phyloP scores from a whole-genome alignment of 2,888 invertebrate genomes.

The Glaucopsyche alexis region DNA sequence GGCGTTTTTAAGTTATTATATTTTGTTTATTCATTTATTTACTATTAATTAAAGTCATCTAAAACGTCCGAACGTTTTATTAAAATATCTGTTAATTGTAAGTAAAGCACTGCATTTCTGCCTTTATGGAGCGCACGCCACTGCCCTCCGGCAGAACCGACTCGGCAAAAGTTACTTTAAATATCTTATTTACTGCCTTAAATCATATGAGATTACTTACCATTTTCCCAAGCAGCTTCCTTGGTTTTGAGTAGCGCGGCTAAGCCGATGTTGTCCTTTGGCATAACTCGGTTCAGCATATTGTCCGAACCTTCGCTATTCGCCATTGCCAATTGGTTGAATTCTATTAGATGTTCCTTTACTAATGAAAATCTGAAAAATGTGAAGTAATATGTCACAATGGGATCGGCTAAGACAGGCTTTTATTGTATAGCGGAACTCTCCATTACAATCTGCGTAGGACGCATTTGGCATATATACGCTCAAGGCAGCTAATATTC shows the following conservation, averaged over 20 bases:
- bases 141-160: too few relatives aligned
- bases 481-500: not conserved
- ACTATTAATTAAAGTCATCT: too few relatives aligned
- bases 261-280: conserved; percentile 98
- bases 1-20: too few relatives aligned
- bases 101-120: too few relatives aligned
- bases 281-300: conserved; percentile 99
- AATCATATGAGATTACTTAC: conserved; percentile 66
- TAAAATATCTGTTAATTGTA: too few relatives aligned
- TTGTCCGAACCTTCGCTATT: conserved; percentile 99
- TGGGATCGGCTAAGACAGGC: not conserved
- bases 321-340: conserved; percentile 98
- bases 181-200: not conserved
- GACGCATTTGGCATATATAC: conserved; percentile 15
- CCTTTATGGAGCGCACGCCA: too few relatives aligned
- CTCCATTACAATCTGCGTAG: not conserved
- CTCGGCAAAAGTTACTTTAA: not conserved
- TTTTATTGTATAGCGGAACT: not conserved
- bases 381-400: not conserved
- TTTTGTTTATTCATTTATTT: too few relatives aligned
- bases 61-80: too few relatives aligned
- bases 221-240: conserved; percentile 95
- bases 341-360: conserved; percentile 98
- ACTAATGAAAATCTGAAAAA: conserved; percentile 92
- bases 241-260: conserved; percentile 97